These are phyloP conservation scores for Tapirus terrestris DNA, from an alignment of 2,113 vertebrate species.

Conservation along the genomic window DNA sequence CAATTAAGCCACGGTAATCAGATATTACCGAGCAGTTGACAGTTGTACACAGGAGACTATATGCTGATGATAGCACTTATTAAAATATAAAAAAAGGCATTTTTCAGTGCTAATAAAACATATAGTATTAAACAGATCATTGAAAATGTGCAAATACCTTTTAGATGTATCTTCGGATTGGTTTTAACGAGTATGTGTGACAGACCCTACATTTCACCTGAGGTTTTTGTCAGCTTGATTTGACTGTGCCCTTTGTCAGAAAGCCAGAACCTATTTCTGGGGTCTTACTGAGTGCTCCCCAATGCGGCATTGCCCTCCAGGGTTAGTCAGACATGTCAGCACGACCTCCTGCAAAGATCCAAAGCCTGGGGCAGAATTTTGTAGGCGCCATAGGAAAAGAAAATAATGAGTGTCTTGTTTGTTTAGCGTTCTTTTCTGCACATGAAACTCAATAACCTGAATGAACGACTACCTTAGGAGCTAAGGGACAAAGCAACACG, in stretches of 20 bases:
- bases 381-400: not conserved
- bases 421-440: not conserved
- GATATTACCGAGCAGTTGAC: not conserved
- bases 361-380: not conserved
- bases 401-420: not conserved
- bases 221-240: not conserved
- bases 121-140: not conserved
- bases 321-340: not conserved
- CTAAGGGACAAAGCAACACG: not conserved
- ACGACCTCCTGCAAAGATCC: not conserved
- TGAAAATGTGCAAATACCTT: not conserved
- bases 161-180: not conserved
- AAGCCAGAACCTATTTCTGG: not conserved
- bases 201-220: not conserved
- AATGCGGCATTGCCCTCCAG: not conserved
- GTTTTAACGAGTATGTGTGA: not conserved
- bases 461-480: not conserved
- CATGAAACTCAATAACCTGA: not conserved
- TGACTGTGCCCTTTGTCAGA: not conserved
- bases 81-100: not conserved
- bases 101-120: conserved; percentile 13
- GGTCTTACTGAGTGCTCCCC: not conserved
- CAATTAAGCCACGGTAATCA: not conserved
- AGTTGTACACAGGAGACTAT: not conserved
- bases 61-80: not conserved